Evolutionary conservation across 2,113 vertebrate species (phyloP), one percentile per base, ranked within the genome.

Genomic region (Alosa alosa): DNA sequence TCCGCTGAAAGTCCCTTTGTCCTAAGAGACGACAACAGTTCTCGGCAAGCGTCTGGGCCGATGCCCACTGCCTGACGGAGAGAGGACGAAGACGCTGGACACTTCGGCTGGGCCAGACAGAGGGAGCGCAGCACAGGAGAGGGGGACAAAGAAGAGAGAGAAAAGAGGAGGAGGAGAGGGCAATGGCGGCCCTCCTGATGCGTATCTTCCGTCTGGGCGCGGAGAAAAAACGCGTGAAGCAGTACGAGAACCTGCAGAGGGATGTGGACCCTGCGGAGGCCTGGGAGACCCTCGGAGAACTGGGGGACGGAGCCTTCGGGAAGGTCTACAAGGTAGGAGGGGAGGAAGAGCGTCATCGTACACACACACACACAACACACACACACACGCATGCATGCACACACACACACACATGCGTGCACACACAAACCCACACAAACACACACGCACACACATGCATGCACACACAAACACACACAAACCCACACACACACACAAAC

Each of bases 261-360:
- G 93, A 93, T 0, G 84, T 88, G 6, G 90, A 94, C 64, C 95
- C 94, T 0, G 81, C 83, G 31, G 88, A 92, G 50, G 44, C 13
- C 60, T 95, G 94, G 95, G 84, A 87, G 50, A 90, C 93, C 4
- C 82, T 90, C 39, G 91, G 92, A 0, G 92, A 95, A 25, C 88
- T 95, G 82, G 94, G 95, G 0, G 92, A 94, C 0, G 94, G 95
- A 0, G 93, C 95, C 10, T 95, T 94, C 0, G 93, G 95, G 47
- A 95, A 94, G 86, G 94, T 95, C 18, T 93, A 91, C 39, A 95
- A 95, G 94, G 95, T 94, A 91, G 87, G 89, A 47, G 22, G 13
- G n/a, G 57, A 18, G 55, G 25, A 9, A 3, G 9, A 1, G 25
- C 31, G 13, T 13, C n/a, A 3, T 13, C 68, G 15, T 4, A 36